These are phyloP conservation scores for Steinernema carpocapsae DNA, from an alignment of 2,888 invertebrate species.

Conservation along the genomic window DNA sequence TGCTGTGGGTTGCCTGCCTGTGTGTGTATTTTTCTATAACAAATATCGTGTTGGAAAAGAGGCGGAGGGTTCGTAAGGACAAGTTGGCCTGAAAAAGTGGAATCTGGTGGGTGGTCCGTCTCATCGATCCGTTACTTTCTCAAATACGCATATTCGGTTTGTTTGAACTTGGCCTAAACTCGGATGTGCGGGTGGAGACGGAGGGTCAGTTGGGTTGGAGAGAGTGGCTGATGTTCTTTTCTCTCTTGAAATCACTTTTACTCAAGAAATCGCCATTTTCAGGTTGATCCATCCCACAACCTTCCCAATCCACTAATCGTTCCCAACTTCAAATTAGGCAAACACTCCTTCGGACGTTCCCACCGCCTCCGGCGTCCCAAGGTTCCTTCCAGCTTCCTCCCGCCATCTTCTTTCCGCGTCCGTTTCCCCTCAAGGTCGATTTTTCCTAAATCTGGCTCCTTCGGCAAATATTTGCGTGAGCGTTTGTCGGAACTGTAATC, in stretches of 20 bases:
- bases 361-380: not conserved
- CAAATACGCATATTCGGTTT: not conserved
- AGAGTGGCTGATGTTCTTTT: too few relatives aligned
- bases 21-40: slow-evolving; percentile 34
- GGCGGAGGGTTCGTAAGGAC: slow-evolving; percentile 26
- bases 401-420: not conserved
- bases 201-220: too few relatives aligned
- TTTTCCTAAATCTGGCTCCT: slow-evolving; percentile 11
- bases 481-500: slow-evolving; percentile 33
- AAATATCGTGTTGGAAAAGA: slow-evolving; percentile 22
- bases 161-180: not conserved
- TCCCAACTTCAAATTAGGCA: not conserved
- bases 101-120: slow-evolving; percentile 5
- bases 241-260: too few relatives aligned
- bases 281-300: too few relatives aligned
- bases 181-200: too few relatives aligned
- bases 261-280: too few relatives aligned
- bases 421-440: slow-evolving; percentile 8
- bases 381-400: not conserved
- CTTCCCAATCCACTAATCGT: too few relatives aligned
- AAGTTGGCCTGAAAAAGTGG: slow-evolving; percentile 9
- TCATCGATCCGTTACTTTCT: slow-evolving; percentile 9
- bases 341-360: not conserved
- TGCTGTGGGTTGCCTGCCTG: not conserved
- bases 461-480: slow-evolving; percentile 33